phyloP scores from a whole-genome alignment of 2,797 vertebrate species.

The Monodelphis domestica region DNA sequence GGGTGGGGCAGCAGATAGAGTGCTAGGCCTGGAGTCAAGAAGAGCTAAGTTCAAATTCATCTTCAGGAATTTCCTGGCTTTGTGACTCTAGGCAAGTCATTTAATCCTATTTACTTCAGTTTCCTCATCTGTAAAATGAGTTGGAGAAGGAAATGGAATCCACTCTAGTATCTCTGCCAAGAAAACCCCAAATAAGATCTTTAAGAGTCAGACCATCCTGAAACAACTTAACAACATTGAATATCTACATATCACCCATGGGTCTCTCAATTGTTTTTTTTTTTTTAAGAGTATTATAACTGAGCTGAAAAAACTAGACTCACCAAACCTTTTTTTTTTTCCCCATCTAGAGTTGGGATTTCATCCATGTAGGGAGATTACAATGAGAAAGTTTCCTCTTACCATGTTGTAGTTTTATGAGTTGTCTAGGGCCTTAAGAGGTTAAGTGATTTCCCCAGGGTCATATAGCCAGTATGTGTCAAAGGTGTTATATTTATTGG shows the following conservation, averaged over 20 bases:
- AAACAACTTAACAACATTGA: background rate
- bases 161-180: background rate
- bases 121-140: background rate
- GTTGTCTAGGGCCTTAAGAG: background rate
- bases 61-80: too few relatives aligned
- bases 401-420: background rate
- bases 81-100: too few relatives aligned
- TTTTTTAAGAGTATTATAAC: background rate
- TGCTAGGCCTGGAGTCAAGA: too few relatives aligned
- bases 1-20: too few relatives aligned
- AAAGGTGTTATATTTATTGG: too few relatives aligned
- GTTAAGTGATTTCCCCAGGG: background rate
- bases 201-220: background rate
- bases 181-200: background rate
- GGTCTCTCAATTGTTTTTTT: too few relatives aligned
- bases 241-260: too few relatives aligned
- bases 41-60: too few relatives aligned
- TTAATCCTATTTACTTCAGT: background rate
- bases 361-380: background rate
- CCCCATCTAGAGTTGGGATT: background rate
- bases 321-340: background rate
- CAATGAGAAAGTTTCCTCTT: background rate
- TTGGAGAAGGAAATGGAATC: background rate
- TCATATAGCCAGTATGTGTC: background rate
- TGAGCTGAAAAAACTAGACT: background rate